Conservation (phyloP, 2,113 vertebrate species). For the Ceyx melanurus region DNA sequence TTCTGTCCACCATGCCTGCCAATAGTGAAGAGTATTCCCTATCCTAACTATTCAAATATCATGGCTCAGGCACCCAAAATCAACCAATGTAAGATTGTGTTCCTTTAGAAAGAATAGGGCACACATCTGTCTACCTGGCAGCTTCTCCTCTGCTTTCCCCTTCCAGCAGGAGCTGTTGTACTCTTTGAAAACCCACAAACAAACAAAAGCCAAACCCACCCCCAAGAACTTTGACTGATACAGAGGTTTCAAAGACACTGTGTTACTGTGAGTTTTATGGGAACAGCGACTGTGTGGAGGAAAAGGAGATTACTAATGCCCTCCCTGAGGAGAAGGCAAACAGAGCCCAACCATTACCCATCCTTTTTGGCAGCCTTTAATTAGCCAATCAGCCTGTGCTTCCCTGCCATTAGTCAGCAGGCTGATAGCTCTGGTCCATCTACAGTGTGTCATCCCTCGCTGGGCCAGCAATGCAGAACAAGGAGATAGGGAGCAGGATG, state of each 20-base stretch:
- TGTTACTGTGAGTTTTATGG: conserved; percentile 14
- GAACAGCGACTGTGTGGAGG: conserved; percentile 14
- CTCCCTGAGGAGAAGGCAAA: conserved; percentile 46
- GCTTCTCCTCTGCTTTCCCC: background rate
- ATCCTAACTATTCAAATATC: background rate
- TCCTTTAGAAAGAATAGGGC: background rate
- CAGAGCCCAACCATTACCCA: conserved; percentile 47
- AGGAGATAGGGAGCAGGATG: background rate
- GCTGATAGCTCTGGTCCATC: background rate
- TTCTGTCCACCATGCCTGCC: conserved; percentile 42
- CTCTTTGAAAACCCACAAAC: background rate
- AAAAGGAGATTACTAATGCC: conserved; percentile 43
- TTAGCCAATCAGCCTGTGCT: background rate
- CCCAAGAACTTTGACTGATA: background rate
- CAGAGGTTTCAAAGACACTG: background rate
- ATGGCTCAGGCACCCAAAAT: conserved; percentile 39
- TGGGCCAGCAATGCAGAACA: background rate
- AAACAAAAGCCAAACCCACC: background rate
- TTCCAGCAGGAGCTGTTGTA: background rate
- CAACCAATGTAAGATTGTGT: background rate
- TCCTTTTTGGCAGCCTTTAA: conserved; percentile 35
- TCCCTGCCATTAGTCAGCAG: background rate
- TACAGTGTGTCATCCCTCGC: background rate
- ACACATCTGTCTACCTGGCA: background rate
- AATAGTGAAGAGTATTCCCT: conserved; percentile 45